phyloP scores from a whole-genome alignment of 2,888 invertebrate genomes.

The Callimorpha dominula region DNA sequence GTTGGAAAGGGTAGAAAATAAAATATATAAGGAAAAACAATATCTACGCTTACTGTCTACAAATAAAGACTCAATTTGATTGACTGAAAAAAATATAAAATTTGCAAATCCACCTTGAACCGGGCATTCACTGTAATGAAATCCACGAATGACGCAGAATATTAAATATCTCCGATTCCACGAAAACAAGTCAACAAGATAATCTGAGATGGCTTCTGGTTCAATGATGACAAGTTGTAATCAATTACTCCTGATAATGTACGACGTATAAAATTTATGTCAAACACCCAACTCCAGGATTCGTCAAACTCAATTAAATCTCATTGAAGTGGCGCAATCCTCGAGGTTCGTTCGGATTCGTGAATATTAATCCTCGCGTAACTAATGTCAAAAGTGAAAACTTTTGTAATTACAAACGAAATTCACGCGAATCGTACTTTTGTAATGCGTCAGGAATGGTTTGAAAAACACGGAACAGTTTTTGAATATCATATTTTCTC shows the following conservation, averaged over 20 bases:
- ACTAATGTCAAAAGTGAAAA: slow-evolving; percentile 47
- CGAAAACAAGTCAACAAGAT: background rate
- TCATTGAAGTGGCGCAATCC: slow-evolving; percentile 10
- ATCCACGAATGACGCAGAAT: background rate
- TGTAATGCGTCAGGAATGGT: background rate
- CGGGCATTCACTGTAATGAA: background rate
- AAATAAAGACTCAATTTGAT: background rate
- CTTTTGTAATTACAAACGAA: slow-evolving; percentile 45
- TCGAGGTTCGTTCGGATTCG: slow-evolving; percentile 40
- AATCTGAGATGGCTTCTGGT: background rate
- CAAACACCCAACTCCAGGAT: slow-evolving; percentile 19
- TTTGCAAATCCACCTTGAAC: background rate
- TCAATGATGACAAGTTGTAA: background rate
- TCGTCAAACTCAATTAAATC: slow-evolving; percentile 39
- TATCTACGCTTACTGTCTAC: background rate
- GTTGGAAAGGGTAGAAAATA: too few relatives aligned
- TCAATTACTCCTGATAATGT: slow-evolving; percentile 8
- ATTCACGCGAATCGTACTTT: slow-evolving; percentile 28
- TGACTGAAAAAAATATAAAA: background rate
- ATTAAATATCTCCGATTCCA: background rate
- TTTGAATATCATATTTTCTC: background rate
- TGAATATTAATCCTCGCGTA: slow-evolving; percentile 53
- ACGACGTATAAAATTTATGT: slow-evolving; percentile 6
- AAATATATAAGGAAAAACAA: background rate
- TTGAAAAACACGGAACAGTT: background rate